Evolutionary conservation across 2,888 invertebrate genomes (phyloP).

Genomic region (Tetrapedia diversipes): DNA sequence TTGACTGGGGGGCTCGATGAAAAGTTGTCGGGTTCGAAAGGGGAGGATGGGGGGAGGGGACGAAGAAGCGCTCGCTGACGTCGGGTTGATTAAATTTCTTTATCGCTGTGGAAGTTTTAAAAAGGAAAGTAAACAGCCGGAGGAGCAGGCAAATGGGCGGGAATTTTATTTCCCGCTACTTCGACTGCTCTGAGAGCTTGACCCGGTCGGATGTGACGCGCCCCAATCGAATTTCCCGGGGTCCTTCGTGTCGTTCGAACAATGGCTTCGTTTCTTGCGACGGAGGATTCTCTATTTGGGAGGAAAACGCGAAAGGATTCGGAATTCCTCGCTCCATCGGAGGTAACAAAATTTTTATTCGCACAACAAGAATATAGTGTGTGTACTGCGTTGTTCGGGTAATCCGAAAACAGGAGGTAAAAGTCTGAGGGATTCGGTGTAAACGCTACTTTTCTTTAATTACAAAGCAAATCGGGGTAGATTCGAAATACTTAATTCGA

Average conservation of each 20-base stretch:
- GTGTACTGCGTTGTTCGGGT: too few relatives aligned
- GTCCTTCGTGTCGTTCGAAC: background rate
- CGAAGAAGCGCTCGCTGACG: background rate
- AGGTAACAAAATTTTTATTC: too few relatives aligned
- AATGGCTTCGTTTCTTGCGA: background rate
- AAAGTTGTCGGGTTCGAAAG: slow-evolving; percentile 5
- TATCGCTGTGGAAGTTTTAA: background rate
- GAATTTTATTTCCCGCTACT: slow-evolving; percentile 24
- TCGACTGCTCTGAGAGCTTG: background rate
- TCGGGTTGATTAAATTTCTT: slow-evolving; percentile 49
- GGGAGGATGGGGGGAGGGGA: too few relatives aligned
- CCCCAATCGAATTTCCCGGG: slow-evolving; percentile 10
- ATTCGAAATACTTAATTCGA: too few relatives aligned
- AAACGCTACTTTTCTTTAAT: too few relatives aligned
- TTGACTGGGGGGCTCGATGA: background rate
- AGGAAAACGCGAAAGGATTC: too few relatives aligned
- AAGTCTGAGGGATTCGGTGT: too few relatives aligned
- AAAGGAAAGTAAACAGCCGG: slow-evolving; percentile 20
- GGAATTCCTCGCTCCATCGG: too few relatives aligned
- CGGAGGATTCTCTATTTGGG: background rate
- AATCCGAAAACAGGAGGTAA: too few relatives aligned
- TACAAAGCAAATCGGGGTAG: too few relatives aligned
- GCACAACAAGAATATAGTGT: too few relatives aligned
- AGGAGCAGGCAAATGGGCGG: background rate
- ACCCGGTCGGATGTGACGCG: background rate